Percentiles rank a stretch among this genome's conserved stretches.
phyloP scores from a whole-genome alignment of 2,888 invertebrate genomes.

The Drosophila nigricruria region DNA sequence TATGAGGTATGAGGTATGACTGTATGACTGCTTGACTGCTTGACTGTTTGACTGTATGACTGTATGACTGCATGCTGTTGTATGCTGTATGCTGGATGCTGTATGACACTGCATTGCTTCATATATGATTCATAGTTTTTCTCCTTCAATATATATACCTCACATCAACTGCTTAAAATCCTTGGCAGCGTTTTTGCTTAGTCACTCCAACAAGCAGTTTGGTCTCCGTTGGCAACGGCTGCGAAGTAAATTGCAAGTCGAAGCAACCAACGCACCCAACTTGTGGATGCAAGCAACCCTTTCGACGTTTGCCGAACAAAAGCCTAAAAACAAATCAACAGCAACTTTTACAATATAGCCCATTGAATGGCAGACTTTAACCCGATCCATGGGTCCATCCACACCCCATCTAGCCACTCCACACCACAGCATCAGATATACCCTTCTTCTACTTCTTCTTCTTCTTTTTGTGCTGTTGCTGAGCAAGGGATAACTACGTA shows the following conservation, averaged over 20 bases:
- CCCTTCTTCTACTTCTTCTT: background rate
- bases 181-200: slow-evolving; percentile 17
- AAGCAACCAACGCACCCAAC: background rate
- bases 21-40: too few species aligned
- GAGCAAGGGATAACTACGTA: slow-evolving; percentile 59
- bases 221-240: slow-evolving; percentile 50
- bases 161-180: slow-evolving; percentile 12
- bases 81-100: background rate
- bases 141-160: background rate
- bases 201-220: slow-evolving; percentile 37
- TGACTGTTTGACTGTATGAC: too few species aligned
- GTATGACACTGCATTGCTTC: too few species aligned
- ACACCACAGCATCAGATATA: background rate
- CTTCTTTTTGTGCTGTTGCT: background rate
- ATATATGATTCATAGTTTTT: background rate
- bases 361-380: slow-evolving; percentile 41
- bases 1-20: background rate
- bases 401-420: slow-evolving; percentile 9
- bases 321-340: slow-evolving; percentile 64
- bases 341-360: slow-evolving; percentile 62
- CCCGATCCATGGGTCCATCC: slow-evolving; percentile 3
- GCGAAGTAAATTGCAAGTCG: slow-evolving; percentile 33
- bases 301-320: slow-evolving; percentile 46
- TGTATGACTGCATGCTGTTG: too few species aligned
- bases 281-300: slow-evolving; percentile 36